Evolutionary conservation across 2,113 vertebrate species (phyloP).

Genomic region (Columbina picui): DNA sequence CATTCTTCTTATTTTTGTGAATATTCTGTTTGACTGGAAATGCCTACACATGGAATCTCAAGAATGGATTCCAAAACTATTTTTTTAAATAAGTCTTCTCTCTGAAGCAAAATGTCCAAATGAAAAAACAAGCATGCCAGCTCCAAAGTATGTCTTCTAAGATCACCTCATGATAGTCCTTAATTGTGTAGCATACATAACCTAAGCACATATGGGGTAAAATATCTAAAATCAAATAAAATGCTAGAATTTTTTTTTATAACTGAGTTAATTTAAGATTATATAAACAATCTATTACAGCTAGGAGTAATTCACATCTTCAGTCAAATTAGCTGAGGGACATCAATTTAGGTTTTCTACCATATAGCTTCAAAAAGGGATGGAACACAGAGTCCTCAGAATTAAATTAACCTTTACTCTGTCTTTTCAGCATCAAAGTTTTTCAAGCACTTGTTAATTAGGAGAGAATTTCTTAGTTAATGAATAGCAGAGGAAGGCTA

Average conservation of each 20-base stretch:
- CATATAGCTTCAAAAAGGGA: neutral
- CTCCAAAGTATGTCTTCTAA: neutral
- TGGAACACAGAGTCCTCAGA: neutral
- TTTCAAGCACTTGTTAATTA: neutral
- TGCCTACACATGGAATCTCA: neutral
- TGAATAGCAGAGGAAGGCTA: neutral
- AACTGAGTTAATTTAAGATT: neutral
- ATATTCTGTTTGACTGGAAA: neutral
- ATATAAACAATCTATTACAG: neutral
- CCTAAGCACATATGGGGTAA: neutral
- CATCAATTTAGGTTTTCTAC: neutral
- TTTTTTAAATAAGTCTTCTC: neutral
- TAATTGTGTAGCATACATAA: fast-evolving
- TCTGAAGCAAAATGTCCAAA: neutral
- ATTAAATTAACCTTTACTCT: neutral
- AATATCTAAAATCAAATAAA: neutral
- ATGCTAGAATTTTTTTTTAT: neutral
- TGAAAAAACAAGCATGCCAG: neutral
- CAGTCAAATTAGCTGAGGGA: neutral
- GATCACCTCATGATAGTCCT: neutral
- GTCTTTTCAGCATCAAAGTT: neutral
- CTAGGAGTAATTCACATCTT: neutral
- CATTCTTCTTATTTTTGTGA: neutral
- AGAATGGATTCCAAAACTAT: neutral
- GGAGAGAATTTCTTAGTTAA: neutral